Evolutionary conservation across 2,888 invertebrate species (phyloP).

Genomic region (Stenodera caucasica): DNA sequence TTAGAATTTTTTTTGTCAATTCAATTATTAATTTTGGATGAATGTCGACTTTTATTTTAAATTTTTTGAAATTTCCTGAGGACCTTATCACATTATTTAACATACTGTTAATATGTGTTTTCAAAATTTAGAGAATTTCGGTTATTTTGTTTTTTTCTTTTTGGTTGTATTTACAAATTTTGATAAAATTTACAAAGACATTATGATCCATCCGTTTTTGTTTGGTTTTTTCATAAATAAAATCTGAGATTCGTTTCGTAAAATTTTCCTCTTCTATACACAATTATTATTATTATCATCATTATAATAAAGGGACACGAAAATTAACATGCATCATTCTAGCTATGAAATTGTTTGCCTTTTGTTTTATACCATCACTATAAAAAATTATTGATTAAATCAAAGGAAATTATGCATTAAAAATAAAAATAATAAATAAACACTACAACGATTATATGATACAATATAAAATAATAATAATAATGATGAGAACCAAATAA

Average conservation of each 20-base stretch:
- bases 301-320: slow-evolving; percentile 40
- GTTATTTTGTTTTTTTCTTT: slow-evolving; percentile 15
- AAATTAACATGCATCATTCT: slow-evolving; percentile 41
- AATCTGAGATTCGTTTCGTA: slow-evolving; percentile 47
- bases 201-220: slow-evolving; percentile 14
- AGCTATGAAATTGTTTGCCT: slow-evolving; percentile 38
- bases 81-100: slow-evolving; percentile 56
- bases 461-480: slow-evolving; percentile 16
- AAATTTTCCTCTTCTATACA: slow-evolving; percentile 41
- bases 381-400: slow-evolving; percentile 21
- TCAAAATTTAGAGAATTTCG: slow-evolving; percentile 9
- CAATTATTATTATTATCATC: not conserved
- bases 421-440: slow-evolving; percentile 27
- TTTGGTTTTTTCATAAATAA: slow-evolving; percentile 33
- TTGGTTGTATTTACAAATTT: slow-evolving; percentile 33
- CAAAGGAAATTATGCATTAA: slow-evolving; percentile 23
- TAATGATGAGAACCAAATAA: slow-evolving; percentile 21
- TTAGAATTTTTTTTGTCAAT: slow-evolving; percentile 40
- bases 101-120: slow-evolving; percentile 34
- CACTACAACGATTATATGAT: slow-evolving; percentile 21
- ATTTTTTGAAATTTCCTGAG: slow-evolving; percentile 52
- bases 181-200: slow-evolving; percentile 24
- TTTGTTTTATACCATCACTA: slow-evolving; percentile 38
- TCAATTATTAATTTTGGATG: slow-evolving; percentile 32
- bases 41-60: slow-evolving; percentile 38